Conservation (phyloP, 2,888 invertebrate genomes). For the Tipula vernalis region DNA sequence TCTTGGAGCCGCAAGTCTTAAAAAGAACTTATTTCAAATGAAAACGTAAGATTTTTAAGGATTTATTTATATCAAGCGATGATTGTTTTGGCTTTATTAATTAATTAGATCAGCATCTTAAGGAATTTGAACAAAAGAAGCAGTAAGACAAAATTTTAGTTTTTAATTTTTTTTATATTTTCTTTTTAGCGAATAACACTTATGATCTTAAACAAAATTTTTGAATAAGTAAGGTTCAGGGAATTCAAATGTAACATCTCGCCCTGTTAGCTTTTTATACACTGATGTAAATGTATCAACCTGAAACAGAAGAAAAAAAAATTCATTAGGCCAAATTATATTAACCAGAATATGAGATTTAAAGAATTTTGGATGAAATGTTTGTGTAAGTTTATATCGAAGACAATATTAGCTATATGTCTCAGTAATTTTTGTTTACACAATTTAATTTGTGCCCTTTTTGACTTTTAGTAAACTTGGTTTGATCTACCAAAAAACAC, state of each 20-base stretch:
- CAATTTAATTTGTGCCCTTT: constrained; percentile 27
- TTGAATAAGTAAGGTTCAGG: constrained; percentile 86
- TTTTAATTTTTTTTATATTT: background rate
- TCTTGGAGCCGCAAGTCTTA: too few species aligned
- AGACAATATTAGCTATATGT: background rate
- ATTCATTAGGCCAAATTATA: background rate
- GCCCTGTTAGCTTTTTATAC: constrained; percentile 97
- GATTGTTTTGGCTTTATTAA: too few species aligned
- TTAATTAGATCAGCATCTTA: too few species aligned
- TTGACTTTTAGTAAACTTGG: constrained; percentile 28
- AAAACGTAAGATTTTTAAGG: too few species aligned
- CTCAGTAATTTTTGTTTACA: background rate
- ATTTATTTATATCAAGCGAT: background rate
- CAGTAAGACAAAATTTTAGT: background rate
- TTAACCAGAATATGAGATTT: background rate
- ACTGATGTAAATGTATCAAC: constrained; percentile 96
- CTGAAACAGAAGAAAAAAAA: constrained; percentile 44
- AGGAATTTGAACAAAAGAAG: too few species aligned
- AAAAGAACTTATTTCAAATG: too few species aligned
- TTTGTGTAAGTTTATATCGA: background rate
- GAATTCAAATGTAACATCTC: constrained; percentile 98
- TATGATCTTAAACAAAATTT: background rate
- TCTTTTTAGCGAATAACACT: constrained; percentile 31
- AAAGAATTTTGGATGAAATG: background rate
- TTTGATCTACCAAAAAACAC: constrained; percentile 28